Base-by-base conservation (phyloP, 1,140 invertebrate genomes). In the Temnothorax curvispinosus region DNA sequence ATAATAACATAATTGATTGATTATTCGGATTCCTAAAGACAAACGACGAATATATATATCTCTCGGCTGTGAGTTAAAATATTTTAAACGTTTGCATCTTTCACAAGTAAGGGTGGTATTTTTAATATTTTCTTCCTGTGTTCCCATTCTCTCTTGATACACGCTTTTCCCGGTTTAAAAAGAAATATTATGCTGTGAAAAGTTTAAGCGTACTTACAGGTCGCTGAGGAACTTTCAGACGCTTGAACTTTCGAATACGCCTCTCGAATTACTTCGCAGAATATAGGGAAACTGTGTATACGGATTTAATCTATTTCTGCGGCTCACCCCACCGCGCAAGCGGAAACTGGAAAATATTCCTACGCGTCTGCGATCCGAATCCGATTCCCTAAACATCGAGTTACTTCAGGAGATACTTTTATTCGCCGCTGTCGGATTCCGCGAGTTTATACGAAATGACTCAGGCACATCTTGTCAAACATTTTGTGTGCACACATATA, bases 181-280 rank as follows among this genome's bases (percentile, higher is more conserved):
- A 32, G 69, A 84, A 74, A 84, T 75, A 81, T 81, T 81, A 84
- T 84, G 80, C 56, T 32, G 54, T 11, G 44, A 74, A 84, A 84
- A 84, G 80, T 84, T 84, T 74, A 74, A 84, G 54, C 69, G 27
- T 84, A 84, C 80, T 84, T 74, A 74, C 41, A 21, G 56, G 80
- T 84, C 69, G 69, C 80, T 74, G 69, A 44, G 69, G 52, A 90
- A 89, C 65, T 89, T 90, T 89, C 74, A 80, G 69, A 75, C 54
- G 80, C 88, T 88, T 72, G 44, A 89, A 89, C 88, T 89, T 88
- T 75, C 69, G 67, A 85, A 89, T 78, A 65, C 60, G 85, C 67
- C 77, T 69, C 58, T 84, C 72, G 85, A 87, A 90, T 90, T 87
- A 89, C 78, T 62, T 62, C 41, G 54, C 7, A 41, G 38, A 41